Conservation (phyloP, 2,888 invertebrate genomes). For the Ferdinandea cuprea region DNA sequence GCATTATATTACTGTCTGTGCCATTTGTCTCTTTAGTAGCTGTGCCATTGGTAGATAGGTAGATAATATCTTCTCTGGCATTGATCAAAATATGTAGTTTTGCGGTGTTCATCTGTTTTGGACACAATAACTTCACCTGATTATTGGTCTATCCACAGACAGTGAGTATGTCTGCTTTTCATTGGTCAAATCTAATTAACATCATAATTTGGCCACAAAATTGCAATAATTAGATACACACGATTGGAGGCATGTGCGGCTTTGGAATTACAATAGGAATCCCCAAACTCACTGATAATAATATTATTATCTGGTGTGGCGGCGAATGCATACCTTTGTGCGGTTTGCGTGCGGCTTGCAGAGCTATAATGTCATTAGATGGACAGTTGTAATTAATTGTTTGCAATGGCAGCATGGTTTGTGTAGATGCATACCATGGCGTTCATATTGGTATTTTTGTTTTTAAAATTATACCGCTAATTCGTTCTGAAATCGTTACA, state of each 20-base stretch:
- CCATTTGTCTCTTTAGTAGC: neutral
- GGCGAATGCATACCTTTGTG: slow-evolving; percentile 28
- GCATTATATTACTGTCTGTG: slow-evolving; percentile 2
- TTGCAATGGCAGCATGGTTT: neutral
- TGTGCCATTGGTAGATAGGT: neutral
- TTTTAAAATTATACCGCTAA: no score
- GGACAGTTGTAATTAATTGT: slow-evolving; percentile 38
- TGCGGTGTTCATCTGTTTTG: slow-evolving; percentile 22
- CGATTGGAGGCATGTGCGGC: slow-evolving; percentile 43
- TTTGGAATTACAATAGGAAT: slow-evolving; percentile 25
- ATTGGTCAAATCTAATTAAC: slow-evolving; percentile 59
- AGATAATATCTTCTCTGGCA: slow-evolving; percentile 26
- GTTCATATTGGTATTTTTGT: neutral
- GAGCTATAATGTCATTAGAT: slow-evolving; percentile 22
- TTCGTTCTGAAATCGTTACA: no score
- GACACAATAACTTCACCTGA: slow-evolving; percentile 21
- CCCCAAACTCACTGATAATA: slow-evolving; percentile 25
- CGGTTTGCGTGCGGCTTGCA: slow-evolving; percentile 18
- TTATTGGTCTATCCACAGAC: slow-evolving; percentile 18
- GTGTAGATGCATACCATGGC: neutral
- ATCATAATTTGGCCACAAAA: slow-evolving; percentile 62
- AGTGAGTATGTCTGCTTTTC: neutral
- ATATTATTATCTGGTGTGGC: slow-evolving; percentile 19
- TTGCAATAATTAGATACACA: slow-evolving; percentile 62
- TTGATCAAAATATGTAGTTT: slow-evolving; percentile 34